These are phyloP conservation scores for Astropecten irregularis DNA, from an alignment of 53 echinoderm and acorn worm genomes.

Conservation along the genomic window DNA sequence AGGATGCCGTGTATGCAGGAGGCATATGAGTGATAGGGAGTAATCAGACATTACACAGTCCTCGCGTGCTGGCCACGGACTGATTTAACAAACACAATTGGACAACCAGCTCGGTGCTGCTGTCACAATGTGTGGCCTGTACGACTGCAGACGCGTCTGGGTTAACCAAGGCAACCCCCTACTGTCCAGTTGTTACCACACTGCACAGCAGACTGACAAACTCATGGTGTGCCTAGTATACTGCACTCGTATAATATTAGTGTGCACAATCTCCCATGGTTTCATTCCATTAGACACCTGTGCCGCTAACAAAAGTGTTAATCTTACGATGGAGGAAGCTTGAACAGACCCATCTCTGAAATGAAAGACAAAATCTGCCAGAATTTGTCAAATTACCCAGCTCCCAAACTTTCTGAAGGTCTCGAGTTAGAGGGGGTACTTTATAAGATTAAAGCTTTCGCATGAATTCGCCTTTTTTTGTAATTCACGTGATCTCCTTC, in stretches of 20 bases:
- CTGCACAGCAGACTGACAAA: too few species aligned
- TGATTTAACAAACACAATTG: constrained; percentile 43
- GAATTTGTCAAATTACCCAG: too few species aligned
- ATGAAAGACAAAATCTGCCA: neutral
- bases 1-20: neutral
- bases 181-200: constrained; percentile 13
- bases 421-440: too few species aligned
- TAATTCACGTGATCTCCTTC: too few species aligned
- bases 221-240: too few species aligned
- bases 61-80: constrained; percentile 12
- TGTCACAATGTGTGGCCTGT: neutral
- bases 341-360: neutral
- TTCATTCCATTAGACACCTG: constrained; percentile 14
- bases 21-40: neutral
- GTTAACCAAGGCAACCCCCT: neutral
- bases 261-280: neutral
- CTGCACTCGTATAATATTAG: too few species aligned
- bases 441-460: too few species aligned
- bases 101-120: neutral
- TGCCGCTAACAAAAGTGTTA: constrained; percentile 1
- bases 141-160: neutral
- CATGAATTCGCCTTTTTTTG: too few species aligned
- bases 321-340: neutral
- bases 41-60: neutral
- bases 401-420: too few species aligned